Evolutionary conservation across 1,140 invertebrate genomes (phyloP).

Genomic region (Dreissena polymorpha): DNA sequence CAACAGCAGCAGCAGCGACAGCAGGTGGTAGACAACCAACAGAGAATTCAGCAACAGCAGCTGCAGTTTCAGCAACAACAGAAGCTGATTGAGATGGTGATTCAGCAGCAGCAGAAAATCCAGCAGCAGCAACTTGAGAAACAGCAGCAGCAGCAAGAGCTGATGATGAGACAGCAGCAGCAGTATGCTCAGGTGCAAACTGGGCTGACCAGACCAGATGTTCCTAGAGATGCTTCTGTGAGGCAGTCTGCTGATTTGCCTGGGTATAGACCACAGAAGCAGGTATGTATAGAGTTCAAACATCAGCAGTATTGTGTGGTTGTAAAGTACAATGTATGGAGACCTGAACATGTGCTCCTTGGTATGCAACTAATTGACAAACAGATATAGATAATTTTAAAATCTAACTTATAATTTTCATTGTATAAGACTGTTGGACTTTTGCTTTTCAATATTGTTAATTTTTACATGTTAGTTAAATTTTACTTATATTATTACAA

Average conservation of each 20-base stretch:
- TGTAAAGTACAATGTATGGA: too few relatives aligned
- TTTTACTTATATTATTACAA: too few relatives aligned
- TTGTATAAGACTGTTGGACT: too few relatives aligned
- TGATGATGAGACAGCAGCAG: constrained; percentile 31
- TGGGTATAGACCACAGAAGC: constrained; percentile 38
- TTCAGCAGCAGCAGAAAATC: constrained; percentile 44
- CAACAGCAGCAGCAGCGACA: constrained; percentile 27
- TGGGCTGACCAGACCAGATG: constrained; percentile 1
- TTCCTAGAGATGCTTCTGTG: constrained; percentile 13
- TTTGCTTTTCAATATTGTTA: too few relatives aligned
- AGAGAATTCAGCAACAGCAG: constrained; percentile 39
- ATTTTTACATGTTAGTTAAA: too few relatives aligned
- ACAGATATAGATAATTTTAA: too few relatives aligned
- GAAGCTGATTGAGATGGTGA: constrained; percentile 17
- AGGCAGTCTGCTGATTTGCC: constrained; percentile 39
- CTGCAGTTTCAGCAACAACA: constrained; percentile 39
- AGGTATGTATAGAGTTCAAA: constrained; percentile 22
- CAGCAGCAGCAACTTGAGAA: constrained; percentile 48
- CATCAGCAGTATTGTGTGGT: neutral
- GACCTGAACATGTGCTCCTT: too few relatives aligned
- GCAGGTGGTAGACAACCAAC: constrained; percentile 21
- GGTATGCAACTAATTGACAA: too few relatives aligned
- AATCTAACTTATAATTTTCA: too few relatives aligned
- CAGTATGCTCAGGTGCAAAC: neutral
- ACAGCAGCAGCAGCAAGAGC: constrained; percentile 43